These are phyloP conservation scores for Myanophis thanlyinensis DNA, from an alignment of 2,113 vertebrate genomes.

Conservation along the genomic window DNA sequence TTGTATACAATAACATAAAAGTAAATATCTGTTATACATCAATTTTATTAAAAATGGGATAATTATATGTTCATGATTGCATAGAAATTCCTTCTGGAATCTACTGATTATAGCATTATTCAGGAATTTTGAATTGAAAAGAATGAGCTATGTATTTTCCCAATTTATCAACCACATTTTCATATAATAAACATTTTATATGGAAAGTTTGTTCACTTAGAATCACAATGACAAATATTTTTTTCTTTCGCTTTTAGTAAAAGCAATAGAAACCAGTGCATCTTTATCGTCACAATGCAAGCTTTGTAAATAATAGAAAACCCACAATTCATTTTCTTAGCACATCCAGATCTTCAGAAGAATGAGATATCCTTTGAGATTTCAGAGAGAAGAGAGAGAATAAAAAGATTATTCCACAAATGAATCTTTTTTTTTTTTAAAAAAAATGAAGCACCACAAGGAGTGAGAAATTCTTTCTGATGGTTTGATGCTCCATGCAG, in stretches of 20 bases:
- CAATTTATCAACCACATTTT: not conserved
- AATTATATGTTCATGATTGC: not conserved
- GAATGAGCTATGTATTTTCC: conserved; percentile 48
- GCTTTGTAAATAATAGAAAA: conserved; percentile 2
- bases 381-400: not conserved
- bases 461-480: not conserved
- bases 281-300: not conserved
- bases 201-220: not conserved
- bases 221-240: not conserved
- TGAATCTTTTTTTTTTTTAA: not conserved
- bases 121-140: conserved; percentile 44
- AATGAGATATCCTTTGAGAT: not conserved
- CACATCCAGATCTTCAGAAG: not conserved
- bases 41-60: conserved; percentile 1
- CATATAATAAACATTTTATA: not conserved
- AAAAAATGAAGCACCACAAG: not conserved
- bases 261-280: not conserved
- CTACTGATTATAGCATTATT: conserved; percentile 20
- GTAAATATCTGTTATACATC: conserved; percentile 12
- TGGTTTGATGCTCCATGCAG: not conserved
- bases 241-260: not conserved
- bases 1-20: conserved; percentile 20
- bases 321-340: not conserved
- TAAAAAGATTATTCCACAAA: not conserved
- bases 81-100: not conserved